Evolutionary conservation across 2,797 vertebrate species (phyloP).

Genomic region (Nyctalus aviator): DNA sequence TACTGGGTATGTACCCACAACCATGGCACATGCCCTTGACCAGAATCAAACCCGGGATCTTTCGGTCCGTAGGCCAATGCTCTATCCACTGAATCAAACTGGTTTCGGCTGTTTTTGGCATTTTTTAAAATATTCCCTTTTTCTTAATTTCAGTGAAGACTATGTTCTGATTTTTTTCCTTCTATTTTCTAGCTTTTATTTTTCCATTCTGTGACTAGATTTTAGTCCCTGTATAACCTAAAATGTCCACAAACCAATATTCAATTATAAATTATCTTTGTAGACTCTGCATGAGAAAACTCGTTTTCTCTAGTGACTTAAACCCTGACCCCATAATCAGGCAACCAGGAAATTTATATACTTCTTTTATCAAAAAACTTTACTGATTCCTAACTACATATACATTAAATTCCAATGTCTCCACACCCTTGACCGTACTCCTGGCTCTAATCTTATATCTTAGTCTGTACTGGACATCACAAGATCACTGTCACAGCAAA

Average conservation of each 20-base stretch:
- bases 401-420: not conserved
- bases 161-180: not conserved
- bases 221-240: not conserved
- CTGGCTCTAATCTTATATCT: not conserved
- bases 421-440: not conserved
- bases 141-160: not conserved
- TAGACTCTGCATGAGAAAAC: not conserved
- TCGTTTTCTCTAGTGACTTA: not conserved
- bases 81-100: too few species aligned
- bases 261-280: not conserved
- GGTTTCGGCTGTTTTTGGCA: not conserved
- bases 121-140: conserved; percentile 41
- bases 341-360: not conserved
- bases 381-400: not conserved
- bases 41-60: too few species aligned
- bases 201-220: not conserved
- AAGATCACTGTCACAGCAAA: not conserved
- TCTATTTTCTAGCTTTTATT: not conserved
- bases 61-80: too few species aligned
- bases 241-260: not conserved
- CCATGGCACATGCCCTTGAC: too few species aligned
- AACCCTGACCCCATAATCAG: not conserved
- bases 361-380: conserved; percentile 28
- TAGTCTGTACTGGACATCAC: not conserved
- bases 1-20: too few species aligned